A percentile compares a stretch with the other conserved stretches of the same genome.
phyloP scores from a whole-genome alignment of 2,888 invertebrate species.

The Oligia latruncula region DNA sequence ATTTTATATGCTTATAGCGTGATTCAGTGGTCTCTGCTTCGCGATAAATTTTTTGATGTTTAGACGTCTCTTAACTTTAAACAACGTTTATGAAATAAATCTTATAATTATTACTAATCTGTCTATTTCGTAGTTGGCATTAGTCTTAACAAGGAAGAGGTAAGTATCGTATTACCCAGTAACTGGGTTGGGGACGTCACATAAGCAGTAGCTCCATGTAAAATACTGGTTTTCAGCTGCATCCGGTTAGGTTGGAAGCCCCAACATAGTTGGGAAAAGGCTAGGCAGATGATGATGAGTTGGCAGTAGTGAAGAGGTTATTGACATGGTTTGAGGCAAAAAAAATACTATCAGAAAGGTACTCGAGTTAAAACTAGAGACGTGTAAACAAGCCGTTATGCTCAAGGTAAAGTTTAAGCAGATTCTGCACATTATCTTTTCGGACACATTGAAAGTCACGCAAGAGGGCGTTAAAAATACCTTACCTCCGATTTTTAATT shows the following conservation, averaged over 20 bases:
- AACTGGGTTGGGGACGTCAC: no score
- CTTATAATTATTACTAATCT: not conserved
- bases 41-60: not conserved
- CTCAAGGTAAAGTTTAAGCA: not conserved
- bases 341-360: not conserved
- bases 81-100: not conserved
- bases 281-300: not conserved
- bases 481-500: conserved; percentile 35
- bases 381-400: conserved; percentile 12
- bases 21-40: not conserved
- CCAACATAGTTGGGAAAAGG: not conserved
- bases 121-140: not conserved
- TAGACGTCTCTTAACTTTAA: not conserved
- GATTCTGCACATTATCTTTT: conserved; percentile 4
- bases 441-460: conserved; percentile 25
- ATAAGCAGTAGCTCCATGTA: no score
- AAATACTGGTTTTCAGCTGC: no score
- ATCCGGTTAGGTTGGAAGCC: no score
- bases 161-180: no score
- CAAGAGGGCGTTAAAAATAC: conserved; percentile 17
- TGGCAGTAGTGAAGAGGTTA: not conserved
- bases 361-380: not conserved
- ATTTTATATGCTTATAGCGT: not conserved
- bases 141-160: not conserved
- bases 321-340: not conserved